Evolutionary conservation across 2,797 vertebrate genomes (phyloP).

Genomic region (Pogoniulus pusillus): DNA sequence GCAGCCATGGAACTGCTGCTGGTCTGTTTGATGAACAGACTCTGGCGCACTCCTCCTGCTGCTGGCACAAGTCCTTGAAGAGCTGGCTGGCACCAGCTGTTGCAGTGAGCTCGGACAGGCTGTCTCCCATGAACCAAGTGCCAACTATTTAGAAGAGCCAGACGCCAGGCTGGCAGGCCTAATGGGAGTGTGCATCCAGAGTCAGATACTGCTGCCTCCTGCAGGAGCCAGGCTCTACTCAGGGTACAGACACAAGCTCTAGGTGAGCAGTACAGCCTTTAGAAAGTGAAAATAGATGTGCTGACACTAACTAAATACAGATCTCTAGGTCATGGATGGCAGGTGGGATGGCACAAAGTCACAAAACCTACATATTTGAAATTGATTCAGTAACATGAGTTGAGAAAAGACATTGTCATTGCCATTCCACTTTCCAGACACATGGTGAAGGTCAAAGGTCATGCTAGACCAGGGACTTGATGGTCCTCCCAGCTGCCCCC

Average conservation of each 20-base stretch:
- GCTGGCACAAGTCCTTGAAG: slow-evolving; percentile 21
- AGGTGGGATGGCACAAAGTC: neutral
- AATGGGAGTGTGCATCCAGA: neutral
- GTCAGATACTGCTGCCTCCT: neutral
- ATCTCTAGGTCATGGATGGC: neutral
- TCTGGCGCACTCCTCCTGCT: neutral
- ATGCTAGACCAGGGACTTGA: neutral
- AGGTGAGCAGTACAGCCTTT: neutral
- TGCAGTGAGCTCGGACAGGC: neutral
- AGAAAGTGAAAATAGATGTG: neutral
- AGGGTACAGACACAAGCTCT: neutral
- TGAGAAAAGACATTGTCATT: neutral
- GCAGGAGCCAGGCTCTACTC: neutral
- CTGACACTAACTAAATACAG: neutral
- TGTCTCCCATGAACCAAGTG: neutral
- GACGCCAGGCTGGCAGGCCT: neutral
- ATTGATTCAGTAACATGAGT: neutral
- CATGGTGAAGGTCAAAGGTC: neutral
- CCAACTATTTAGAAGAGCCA: slow-evolving; percentile 34
- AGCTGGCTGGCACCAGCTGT: slow-evolving; percentile 58
- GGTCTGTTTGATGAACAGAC: neutral
- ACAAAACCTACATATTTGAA: neutral
- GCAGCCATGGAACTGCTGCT: neutral
- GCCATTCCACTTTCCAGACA: neutral
- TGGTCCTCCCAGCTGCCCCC: neutral